Conservation (phyloP, 2,113 vertebrate species). For the Deroptyus accipitrinus region DNA sequence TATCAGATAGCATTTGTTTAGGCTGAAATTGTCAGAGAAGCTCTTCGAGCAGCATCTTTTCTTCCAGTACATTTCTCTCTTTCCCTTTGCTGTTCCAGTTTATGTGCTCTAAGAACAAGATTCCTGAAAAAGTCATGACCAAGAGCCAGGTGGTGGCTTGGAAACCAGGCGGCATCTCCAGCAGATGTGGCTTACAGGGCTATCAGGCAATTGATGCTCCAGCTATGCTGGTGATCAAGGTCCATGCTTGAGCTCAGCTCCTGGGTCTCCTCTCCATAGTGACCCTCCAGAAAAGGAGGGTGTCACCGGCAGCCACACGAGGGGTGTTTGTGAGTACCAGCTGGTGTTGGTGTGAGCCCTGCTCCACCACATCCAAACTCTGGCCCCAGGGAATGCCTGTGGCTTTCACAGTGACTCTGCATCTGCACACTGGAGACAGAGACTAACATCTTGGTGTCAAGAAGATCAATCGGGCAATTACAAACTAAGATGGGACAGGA, state of each 20-base stretch:
- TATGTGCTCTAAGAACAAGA: accelerated
- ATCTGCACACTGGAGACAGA: accelerated
- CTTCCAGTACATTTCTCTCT: neutral
- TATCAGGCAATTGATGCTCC: neutral
- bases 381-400: neutral
- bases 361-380: neutral
- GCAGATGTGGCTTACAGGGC: neutral
- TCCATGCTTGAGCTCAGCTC: neutral
- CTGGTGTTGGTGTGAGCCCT: neutral
- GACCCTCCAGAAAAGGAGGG: too few relatives aligned
- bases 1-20: neutral
- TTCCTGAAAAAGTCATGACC: neutral
- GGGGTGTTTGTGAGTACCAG: neutral
- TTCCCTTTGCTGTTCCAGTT: neutral
- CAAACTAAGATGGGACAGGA: neutral
- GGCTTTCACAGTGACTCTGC: neutral
- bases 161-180: neutral
- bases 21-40: neutral
- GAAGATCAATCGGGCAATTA: neutral
- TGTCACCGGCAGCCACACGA: accelerated
- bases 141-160: neutral
- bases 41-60: neutral
- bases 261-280: neutral
- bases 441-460: neutral
- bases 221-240: accelerated